A percentile compares a stretch with the other conserved stretches of the same genome.
Conservation (phyloP, 1,140 invertebrate species). For the Episyrphus balteatus region DNA sequence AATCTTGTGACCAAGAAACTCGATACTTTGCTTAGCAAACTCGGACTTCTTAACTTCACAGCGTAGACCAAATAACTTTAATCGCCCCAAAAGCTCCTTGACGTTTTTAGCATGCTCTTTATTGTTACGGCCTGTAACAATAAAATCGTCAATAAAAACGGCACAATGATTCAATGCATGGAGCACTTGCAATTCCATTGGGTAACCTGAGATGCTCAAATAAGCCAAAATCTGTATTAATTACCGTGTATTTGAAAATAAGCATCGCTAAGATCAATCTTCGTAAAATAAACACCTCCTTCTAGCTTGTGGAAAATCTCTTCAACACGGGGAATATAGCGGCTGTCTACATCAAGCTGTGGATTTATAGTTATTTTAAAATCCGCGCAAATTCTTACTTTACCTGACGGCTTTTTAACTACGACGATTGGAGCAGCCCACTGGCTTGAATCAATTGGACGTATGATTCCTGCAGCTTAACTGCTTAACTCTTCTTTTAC, state of each 20-base stretch:
- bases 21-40: too few species aligned
- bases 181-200: background rate
- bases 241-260: slow-evolving; percentile 12
- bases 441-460: slow-evolving; percentile 14
- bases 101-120: too few species aligned
- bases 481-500: slow-evolving; percentile 31
- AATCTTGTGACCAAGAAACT: too few species aligned
- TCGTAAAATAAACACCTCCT: slow-evolving; percentile 13
- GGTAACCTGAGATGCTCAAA: background rate
- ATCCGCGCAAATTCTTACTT: slow-evolving; percentile 32
- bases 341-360: slow-evolving; percentile 10
- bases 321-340: slow-evolving; percentile 17
- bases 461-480: slow-evolving; percentile 16
- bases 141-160: background rate
- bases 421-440: slow-evolving; percentile 39
- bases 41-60: too few species aligned
- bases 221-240: background rate
- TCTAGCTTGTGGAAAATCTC: slow-evolving; percentile 14
- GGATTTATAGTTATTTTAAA: slow-evolving; percentile 5
- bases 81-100: slow-evolving; percentile 3
- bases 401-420: slow-evolving; percentile 36
- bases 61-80: too few species aligned
- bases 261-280: too few species aligned
- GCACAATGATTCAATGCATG: background rate
- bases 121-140: background rate